Conservation (phyloP, 2,797 vertebrate species). For the Choloepus didactylus region DNA sequence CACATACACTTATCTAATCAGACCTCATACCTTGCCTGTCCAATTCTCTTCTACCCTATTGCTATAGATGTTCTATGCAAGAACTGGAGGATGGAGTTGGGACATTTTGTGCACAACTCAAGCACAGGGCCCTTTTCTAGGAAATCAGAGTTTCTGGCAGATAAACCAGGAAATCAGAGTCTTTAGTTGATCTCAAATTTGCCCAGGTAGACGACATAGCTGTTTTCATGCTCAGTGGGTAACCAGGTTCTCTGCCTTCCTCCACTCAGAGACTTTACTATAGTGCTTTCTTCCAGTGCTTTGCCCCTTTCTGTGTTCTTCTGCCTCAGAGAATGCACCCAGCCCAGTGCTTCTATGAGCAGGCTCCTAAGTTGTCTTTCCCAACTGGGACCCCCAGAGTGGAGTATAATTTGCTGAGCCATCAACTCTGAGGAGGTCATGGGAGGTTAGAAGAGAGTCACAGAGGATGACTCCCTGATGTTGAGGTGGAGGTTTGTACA, state of each 20-base stretch:
- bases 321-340: background rate
- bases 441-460: slow-evolving; percentile 7
- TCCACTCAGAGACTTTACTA: background rate
- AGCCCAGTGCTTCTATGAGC: background rate
- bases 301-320: background rate
- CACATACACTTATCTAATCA: background rate
- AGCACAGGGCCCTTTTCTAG: background rate
- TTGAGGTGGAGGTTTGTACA: background rate
- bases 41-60: background rate
- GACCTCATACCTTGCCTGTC: background rate
- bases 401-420: background rate
- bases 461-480: background rate
- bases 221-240: background rate
- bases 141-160: background rate
- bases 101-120: background rate
- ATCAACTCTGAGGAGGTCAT: background rate
- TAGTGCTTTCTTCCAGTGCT: background rate
- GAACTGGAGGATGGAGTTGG: background rate
- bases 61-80: background rate
- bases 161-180: background rate
- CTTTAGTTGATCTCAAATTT: background rate
- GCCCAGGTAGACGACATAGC: background rate
- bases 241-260: background rate
- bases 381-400: background rate
- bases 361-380: background rate